Percentiles rank a stretch among this genome's conserved stretches.
Conservation (phyloP, 2,797 vertebrate species). For the Brachyrhaphis roseni region DNA sequence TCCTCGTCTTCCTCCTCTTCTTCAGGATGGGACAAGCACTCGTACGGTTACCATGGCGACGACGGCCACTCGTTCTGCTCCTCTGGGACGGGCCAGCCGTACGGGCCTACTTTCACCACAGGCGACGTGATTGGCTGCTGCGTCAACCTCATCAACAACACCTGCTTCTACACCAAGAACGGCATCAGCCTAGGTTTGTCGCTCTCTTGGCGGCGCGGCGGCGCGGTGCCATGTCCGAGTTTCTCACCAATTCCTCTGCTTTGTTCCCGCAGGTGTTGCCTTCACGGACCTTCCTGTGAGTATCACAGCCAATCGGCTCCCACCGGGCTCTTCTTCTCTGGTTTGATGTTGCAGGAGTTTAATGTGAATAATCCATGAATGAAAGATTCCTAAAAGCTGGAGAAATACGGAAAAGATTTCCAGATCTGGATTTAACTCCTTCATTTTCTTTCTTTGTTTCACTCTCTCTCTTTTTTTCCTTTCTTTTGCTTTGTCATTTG, state of each 20-base stretch:
- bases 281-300: conserved; percentile 99
- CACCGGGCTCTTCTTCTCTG: not conserved
- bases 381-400: not conserved
- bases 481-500: too few species aligned
- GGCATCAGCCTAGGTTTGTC: conserved; percentile 93
- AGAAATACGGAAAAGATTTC: too few species aligned
- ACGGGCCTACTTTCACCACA: conserved; percentile 98
- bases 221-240: not conserved
- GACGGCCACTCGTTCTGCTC: conserved; percentile 99
- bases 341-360: not conserved
- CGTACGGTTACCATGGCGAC: conserved; percentile 99
- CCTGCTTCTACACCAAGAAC: conserved; percentile 99
- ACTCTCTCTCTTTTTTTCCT: not conserved
- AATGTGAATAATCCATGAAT: not conserved
- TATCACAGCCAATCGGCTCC: conserved; percentile 47
- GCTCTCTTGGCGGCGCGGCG: too few species aligned
- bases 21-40: conserved; percentile 99
- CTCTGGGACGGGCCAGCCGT: conserved; percentile 97
- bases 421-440: not conserved
- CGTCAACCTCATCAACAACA: conserved; percentile 99
- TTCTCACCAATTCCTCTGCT: not conserved
- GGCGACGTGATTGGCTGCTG: conserved; percentile 99
- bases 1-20: conserved; percentile 49
- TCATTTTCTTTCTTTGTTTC: not conserved
- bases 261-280: conserved; percentile 86